A percentile compares a stretch with the other conserved stretches of the same genome.
Conservation (phyloP, 2,888 invertebrate genomes). For the Xestia c-nigrum region DNA sequence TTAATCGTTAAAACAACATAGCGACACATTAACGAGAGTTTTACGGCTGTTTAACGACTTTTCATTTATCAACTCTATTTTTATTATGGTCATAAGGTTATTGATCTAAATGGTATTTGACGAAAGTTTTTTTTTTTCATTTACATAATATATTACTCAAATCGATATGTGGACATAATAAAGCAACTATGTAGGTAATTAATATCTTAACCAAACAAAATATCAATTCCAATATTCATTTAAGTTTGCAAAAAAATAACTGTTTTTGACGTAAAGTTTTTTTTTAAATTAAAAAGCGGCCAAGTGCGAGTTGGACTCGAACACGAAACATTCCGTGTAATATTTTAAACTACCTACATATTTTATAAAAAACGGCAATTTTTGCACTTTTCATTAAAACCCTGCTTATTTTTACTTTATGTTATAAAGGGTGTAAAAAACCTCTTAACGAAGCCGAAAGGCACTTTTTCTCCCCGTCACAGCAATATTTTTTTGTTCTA, state of each 20-base stretch:
- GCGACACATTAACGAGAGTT: conserved; percentile 57
- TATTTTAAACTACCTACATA: no score
- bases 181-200: background rate
- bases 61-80: conserved; percentile 59
- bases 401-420: background rate
- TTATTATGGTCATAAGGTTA: conserved; percentile 38
- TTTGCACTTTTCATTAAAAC: no score
- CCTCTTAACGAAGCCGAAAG: no score
- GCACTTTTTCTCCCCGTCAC: no score
- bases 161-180: background rate
- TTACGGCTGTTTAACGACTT: conserved; percentile 59
- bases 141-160: background rate
- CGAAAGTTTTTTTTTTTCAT: conserved; percentile 1
- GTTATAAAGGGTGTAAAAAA: background rate
- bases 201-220: background rate
- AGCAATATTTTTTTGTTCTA: no score
- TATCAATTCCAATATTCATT: background rate
- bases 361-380: no score
- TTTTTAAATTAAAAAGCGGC: background rate
- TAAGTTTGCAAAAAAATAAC: background rate
- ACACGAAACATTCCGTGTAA: background rate
- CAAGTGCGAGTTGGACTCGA: background rate
- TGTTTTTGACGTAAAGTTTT: background rate
- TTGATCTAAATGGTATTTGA: conserved; percentile 47
- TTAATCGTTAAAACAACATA: conserved; percentile 61